phyloP scores from a whole-genome alignment of 2,888 invertebrate genomes.

The Nemotelus nigrinus region DNA sequence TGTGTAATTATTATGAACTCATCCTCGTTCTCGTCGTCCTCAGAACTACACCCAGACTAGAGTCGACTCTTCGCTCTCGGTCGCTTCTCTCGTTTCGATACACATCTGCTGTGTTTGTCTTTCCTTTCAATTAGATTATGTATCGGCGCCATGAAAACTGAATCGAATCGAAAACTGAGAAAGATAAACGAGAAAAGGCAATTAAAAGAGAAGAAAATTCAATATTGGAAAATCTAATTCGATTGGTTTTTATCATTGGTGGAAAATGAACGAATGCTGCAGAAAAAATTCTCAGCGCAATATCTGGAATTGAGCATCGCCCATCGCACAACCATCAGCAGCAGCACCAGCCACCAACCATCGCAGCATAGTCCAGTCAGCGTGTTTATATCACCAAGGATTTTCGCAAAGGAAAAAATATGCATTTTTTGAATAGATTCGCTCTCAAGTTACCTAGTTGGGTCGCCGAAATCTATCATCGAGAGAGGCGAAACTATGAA shows the following conservation, averaged over 20 bases:
- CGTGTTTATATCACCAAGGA: no score
- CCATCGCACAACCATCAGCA: neutral
- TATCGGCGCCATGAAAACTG: constrained; percentile 39
- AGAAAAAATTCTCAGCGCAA: constrained; percentile 14
- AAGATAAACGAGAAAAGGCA: constrained; percentile 43
- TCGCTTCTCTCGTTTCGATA: neutral
- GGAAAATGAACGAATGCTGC: constrained; percentile 24
- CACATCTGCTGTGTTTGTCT: constrained; percentile 37
- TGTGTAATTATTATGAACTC: constrained; percentile 23
- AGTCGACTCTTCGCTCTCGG: neutral
- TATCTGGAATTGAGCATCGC: neutral
- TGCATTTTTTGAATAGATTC: no score
- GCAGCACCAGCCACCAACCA: neutral
- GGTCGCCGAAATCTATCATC: no score
- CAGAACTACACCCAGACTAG: neutral
- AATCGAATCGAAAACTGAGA: constrained; percentile 37
- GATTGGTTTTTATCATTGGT: constrained; percentile 36
- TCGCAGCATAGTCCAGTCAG: no score
- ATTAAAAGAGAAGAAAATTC: constrained; percentile 47
- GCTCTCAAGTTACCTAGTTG: no score
- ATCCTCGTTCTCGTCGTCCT: constrained; percentile 1
- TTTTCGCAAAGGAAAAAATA: no score
- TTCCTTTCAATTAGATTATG: constrained; percentile 38
- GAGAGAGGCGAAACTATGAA: no score
- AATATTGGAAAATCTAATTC: constrained; percentile 46